These are phyloP conservation scores for Frieseomelitta varia DNA, from an alignment of 1,140 invertebrate genomes.

Conservation along the genomic window DNA sequence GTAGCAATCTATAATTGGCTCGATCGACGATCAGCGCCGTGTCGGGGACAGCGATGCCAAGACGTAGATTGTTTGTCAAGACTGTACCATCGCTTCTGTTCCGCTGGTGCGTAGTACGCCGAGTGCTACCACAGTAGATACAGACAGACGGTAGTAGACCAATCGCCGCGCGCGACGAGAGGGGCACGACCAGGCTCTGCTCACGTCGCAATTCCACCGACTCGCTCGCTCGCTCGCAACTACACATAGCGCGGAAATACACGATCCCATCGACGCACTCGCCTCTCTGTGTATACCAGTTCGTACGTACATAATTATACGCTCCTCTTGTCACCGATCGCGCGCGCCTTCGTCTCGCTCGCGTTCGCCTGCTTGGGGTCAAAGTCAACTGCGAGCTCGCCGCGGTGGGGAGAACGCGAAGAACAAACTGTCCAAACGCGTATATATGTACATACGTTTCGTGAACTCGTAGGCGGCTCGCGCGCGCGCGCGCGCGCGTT, in stretches of 20 bases:
- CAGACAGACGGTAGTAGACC: slow-evolving; percentile 52
- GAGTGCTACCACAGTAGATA: slow-evolving; percentile 35
- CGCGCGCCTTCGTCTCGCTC: slow-evolving; percentile 21
- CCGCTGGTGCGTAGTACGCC: slow-evolving; percentile 68
- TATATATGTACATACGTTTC: background rate
- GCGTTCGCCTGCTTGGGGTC: slow-evolving; percentile 54
- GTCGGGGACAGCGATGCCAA: slow-evolving; percentile 25
- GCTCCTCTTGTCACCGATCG: slow-evolving; percentile 21
- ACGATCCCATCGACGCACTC: background rate
- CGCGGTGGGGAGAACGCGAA: background rate
- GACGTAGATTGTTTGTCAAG: slow-evolving; percentile 65
- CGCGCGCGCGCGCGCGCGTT: background rate
- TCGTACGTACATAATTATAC: slow-evolving; percentile 28
- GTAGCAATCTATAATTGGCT: slow-evolving; percentile 37
- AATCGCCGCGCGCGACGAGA: slow-evolving; percentile 67
- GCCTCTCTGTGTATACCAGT: background rate
- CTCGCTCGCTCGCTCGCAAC: background rate
- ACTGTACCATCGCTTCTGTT: slow-evolving; percentile 62
- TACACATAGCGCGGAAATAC: background rate
- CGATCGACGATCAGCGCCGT: slow-evolving; percentile 14
- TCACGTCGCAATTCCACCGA: slow-evolving; percentile 61
- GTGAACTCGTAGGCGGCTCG: background rate
- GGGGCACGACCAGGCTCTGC: slow-evolving; percentile 69
- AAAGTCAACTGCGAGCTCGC: slow-evolving; percentile 58
- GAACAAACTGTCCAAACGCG: background rate